These are phyloP conservation scores for Apis cerana DNA, from an alignment of 1,140 invertebrate genomes.

Conservation along the genomic window DNA sequence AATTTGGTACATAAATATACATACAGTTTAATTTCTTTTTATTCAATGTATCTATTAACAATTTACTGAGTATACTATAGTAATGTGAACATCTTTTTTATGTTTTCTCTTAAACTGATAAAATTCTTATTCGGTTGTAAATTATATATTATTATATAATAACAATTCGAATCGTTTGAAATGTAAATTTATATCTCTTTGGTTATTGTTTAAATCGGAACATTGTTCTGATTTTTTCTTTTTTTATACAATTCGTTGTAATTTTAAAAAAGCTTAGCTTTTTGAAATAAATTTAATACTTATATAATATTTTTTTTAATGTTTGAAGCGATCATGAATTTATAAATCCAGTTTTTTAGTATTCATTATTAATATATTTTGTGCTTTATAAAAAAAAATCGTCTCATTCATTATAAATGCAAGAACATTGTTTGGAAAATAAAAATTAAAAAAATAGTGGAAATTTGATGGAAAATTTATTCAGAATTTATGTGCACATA, in stretches of 20 bases:
- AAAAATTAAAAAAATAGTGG: constrained; percentile 11
- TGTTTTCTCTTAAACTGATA: constrained; percentile 26
- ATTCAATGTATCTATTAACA: constrained; percentile 65
- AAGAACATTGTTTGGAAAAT: background rate
- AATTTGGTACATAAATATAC: constrained; percentile 80
- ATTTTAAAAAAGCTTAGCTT: constrained; percentile 11
- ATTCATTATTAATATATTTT: constrained; percentile 10
- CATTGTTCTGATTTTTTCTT: background rate
- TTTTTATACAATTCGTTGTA: background rate
- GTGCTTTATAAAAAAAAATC: constrained; percentile 14
- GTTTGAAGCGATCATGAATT: background rate
- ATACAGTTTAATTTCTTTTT: constrained; percentile 70
- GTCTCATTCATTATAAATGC: background rate
- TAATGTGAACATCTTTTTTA: constrained; percentile 50
- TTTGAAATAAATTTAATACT: background rate
- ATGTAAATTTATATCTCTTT: constrained; percentile 44
- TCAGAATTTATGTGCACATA: constrained; percentile 20
- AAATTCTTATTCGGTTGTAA: background rate
- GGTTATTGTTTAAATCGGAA: constrained; percentile 32
- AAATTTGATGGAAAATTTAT: constrained; percentile 34
- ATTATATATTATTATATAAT: constrained; percentile 42
- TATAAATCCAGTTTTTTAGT: background rate
- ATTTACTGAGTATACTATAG: constrained; percentile 50
- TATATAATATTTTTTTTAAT: background rate
- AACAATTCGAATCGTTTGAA: constrained; percentile 43